These are phyloP conservation scores for Apaloderma vittatum DNA, from an alignment of 2,113 vertebrate genomes.

Conservation along the genomic window DNA sequence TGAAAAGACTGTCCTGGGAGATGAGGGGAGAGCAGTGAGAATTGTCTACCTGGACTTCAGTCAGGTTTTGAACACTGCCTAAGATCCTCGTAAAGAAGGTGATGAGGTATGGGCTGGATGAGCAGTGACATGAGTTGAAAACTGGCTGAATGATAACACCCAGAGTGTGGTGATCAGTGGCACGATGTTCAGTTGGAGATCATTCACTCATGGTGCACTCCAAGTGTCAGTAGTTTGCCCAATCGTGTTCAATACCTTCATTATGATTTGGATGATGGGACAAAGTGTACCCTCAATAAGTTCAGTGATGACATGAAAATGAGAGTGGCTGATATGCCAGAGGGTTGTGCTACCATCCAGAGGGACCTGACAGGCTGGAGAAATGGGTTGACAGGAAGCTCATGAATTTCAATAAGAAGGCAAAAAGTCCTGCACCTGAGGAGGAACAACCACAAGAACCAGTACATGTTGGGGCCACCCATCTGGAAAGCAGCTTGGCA, in stretches of 20 bases:
- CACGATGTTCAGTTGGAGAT: accelerated
- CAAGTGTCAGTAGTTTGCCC: no score
- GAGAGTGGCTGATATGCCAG: background rate
- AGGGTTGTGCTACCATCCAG: background rate
- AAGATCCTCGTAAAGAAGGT: background rate
- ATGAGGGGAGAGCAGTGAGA: background rate
- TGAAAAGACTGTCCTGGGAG: background rate
- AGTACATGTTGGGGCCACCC: background rate
- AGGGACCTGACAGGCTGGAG: background rate
- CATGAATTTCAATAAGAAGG: background rate
- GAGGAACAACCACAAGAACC: accelerated
- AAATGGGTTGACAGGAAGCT: background rate
- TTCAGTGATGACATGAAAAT: background rate
- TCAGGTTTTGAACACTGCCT: background rate
- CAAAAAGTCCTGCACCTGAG: background rate
- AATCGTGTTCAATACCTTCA: background rate
- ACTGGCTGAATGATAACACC: background rate
- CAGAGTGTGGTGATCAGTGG: background rate
- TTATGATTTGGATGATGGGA: background rate
- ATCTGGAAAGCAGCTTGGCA: background rate
- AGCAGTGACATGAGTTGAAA: background rate
- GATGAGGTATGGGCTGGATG: background rate
- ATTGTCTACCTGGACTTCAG: background rate
- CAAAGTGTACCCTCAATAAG: background rate
- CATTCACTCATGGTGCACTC: background rate